Conservation (phyloP, 23 tunicate genomes). For the Ciona savignyi region DNA sequence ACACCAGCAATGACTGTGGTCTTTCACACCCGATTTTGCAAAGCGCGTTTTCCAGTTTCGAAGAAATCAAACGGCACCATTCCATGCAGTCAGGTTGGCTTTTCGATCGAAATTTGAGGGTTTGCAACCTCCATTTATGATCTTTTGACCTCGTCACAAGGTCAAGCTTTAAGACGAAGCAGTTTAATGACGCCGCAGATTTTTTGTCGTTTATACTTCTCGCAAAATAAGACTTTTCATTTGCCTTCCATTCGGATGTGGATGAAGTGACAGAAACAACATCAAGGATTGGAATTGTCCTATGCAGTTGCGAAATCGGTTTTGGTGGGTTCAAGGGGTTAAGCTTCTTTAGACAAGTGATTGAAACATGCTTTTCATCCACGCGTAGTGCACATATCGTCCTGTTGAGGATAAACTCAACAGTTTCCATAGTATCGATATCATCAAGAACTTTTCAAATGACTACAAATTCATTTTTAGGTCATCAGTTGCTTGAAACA, state of each 20-base stretch:
- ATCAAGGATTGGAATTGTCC: not conserved
- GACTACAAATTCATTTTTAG: too few species aligned
- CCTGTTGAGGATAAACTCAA: not conserved
- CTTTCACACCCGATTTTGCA: conserved; percentile 4
- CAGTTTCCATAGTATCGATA: too few species aligned
- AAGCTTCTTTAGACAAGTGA: not conserved
- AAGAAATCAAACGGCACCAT: conserved; percentile 20
- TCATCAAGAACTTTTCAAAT: too few species aligned
- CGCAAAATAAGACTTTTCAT: not conserved
- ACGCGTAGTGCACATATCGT: not conserved
- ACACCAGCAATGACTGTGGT: conserved; percentile 51
- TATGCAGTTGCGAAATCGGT: not conserved
- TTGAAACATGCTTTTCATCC: not conserved
- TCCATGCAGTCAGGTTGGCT: conserved; percentile 7
- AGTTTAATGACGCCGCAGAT: not conserved
- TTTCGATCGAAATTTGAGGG: conserved; percentile 25
- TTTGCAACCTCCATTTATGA: conserved; percentile 29
- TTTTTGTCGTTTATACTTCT: not conserved
- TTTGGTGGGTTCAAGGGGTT: not conserved
- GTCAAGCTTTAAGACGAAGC: conserved; percentile 10
- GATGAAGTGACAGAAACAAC: not conserved
- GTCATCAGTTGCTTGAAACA: too few species aligned
- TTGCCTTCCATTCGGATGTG: not conserved
- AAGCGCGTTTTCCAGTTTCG: conserved; percentile 1
- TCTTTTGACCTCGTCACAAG: conserved; percentile 20